Base-by-base conservation (phyloP, 2,113 vertebrate genomes). In the Pygoscelis antarcticus region DNA sequence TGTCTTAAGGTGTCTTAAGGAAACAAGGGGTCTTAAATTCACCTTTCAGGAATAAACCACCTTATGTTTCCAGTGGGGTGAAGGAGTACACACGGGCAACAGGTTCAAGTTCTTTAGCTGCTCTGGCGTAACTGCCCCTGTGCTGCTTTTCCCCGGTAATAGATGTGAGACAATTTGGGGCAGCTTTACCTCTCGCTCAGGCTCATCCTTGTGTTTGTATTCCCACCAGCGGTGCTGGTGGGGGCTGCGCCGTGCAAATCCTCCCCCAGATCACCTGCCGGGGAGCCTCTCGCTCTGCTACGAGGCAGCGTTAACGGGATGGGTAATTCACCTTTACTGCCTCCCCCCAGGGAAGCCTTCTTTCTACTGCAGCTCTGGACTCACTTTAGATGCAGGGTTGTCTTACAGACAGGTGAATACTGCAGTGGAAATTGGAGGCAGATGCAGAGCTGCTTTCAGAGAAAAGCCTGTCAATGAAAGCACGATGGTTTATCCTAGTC, bases 381-480 rank as follows among this genome's bases (percentile, higher is more conserved):
- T 87, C 49, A 8, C 87, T 87, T 76, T 61, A 38, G 82, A 69
- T 77, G 78, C 62, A 74, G 62, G 19, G 17, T 26, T 93, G 62
- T 83, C 85, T 40, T 90, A 85, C 42, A 90, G 82, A 66, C 36
- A 76, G 74, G 82, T 93, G 85, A 95, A 54, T 38, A 30, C 49
- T 62, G 66, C 82, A 78, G 69, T 90, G 86, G 92, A 97, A 98
- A 97, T 52, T 90, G 89, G 89, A 98, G 87, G 85, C 88, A 97
- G 96, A 97, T 75, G 76, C 60, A 95, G 91, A 93, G 64, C 76
- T 96, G 87, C 96, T 94, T 97, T 97, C 95, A 96, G 95, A 95
- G 77, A 96, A 93, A 93, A 89, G 77, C 88, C 84, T 94, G 81
- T 96, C 95, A 90, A 60, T 19, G 27, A 83, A 89, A 83, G 66